A percentile compares a stretch with the other conserved stretches of the same genome.
phyloP scores from a whole-genome alignment of 2,113 vertebrate species.

The Aptenodytes patagonicus region DNA sequence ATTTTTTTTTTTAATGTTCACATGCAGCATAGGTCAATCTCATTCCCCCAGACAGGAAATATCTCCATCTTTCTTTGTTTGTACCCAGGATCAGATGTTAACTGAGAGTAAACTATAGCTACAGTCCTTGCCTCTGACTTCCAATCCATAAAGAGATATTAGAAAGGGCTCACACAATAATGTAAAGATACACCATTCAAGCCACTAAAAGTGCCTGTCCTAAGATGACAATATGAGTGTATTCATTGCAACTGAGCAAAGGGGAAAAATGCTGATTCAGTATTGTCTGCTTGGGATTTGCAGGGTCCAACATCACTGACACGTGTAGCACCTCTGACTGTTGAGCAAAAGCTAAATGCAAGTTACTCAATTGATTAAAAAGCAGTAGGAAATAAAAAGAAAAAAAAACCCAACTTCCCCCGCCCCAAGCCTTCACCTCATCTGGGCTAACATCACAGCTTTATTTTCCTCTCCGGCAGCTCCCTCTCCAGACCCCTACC shows the following conservation, averaged over 20 bases:
- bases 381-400: neutral
- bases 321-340: neutral
- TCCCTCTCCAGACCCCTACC: neutral
- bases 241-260: neutral
- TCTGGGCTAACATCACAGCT: neutral
- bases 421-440: accelerated
- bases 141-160: neutral
- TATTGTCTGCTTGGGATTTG: neutral
- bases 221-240: neutral
- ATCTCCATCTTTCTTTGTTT: neutral
- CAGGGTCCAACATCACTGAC: neutral
- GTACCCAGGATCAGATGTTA: neutral
- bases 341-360: neutral
- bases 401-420: neutral
- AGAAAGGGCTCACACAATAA: neutral
- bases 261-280: neutral
- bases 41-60: neutral
- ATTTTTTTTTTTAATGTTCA: neutral
- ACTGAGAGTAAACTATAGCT: neutral
- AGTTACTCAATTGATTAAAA: neutral
- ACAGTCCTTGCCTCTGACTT: neutral
- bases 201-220: neutral
- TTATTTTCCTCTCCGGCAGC: neutral
- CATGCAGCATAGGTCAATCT: neutral
- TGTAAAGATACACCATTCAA: neutral